These are phyloP conservation scores for Andrena praecox DNA, from an alignment of 2,888 invertebrate genomes.

Conservation along the genomic window DNA sequence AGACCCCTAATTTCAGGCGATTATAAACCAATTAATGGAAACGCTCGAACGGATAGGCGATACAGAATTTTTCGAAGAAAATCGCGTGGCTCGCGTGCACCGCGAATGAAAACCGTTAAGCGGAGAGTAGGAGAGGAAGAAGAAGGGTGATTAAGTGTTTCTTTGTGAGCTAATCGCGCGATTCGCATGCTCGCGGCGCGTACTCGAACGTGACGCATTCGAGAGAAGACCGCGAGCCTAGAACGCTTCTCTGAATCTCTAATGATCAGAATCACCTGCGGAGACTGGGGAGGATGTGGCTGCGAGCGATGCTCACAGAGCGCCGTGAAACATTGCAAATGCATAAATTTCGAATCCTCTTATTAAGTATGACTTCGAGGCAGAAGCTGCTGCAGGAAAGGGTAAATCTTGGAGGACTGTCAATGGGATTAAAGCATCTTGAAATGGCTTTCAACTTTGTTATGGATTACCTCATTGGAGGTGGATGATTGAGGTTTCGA, in stretches of 20 bases:
- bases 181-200: constrained; percentile 61
- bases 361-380: not conserved
- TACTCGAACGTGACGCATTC: constrained; percentile 55
- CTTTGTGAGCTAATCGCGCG: constrained; percentile 69
- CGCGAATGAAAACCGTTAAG: constrained; percentile 63
- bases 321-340: not conserved
- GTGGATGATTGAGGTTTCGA: too few relatives aligned
- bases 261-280: constrained; percentile 40
- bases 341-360: not conserved
- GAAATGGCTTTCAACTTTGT: too few relatives aligned
- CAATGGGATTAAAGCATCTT: too few relatives aligned
- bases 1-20: constrained; percentile 22
- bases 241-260: constrained; percentile 47
- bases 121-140: constrained; percentile 47
- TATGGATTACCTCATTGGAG: too few relatives aligned
- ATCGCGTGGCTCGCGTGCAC: constrained; percentile 38
- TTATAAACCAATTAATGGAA: constrained; percentile 26
- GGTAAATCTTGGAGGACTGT: too few relatives aligned
- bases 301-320: not conserved
- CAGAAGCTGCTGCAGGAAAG: too few relatives aligned
- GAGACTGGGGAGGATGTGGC: constrained; percentile 27
- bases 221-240: constrained; percentile 26
- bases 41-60: constrained; percentile 2
- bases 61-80: constrained; percentile 12
- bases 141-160: constrained; percentile 70